These are phyloP conservation scores for Scaptomyza polygonia DNA, from an alignment of 2,888 invertebrate genomes.

Conservation along the genomic window DNA sequence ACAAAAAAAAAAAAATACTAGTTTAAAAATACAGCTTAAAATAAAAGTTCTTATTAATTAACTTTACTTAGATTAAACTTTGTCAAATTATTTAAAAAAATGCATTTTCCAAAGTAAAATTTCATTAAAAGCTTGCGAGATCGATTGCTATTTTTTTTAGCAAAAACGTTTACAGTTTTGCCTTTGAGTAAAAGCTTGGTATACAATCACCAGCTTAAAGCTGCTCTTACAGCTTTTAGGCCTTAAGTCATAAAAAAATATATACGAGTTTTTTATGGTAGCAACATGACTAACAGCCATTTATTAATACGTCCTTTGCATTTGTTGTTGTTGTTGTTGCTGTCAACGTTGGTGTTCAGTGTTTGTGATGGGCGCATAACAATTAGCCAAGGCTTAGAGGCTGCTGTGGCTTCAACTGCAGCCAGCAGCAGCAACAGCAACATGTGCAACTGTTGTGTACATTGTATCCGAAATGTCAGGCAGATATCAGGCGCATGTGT, in stretches of 20 bases:
- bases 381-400: conserved; percentile 71
- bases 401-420: conserved; percentile 22
- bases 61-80: too few species aligned
- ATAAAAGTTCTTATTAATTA: too few species aligned
- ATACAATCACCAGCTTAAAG: too few species aligned
- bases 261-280: conserved; percentile 49
- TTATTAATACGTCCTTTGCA: conserved; percentile 23
- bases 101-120: too few species aligned
- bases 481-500: conserved; percentile 75
- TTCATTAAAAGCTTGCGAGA: too few species aligned
- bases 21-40: too few species aligned
- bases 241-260: conserved; percentile 41
- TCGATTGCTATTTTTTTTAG: too few species aligned
- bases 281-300: conserved; percentile 18
- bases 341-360: conserved; percentile 44
- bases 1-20: too few species aligned
- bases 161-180: too few species aligned
- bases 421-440: background rate
- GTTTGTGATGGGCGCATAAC: conserved; percentile 62
- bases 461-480: conserved; percentile 46
- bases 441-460: conserved; percentile 25
- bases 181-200: too few species aligned
- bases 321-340: conserved; percentile 18
- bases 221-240: background rate
- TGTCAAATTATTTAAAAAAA: too few species aligned